These are phyloP conservation scores for Boleophthalmus pectinirostris DNA, from an alignment of 2,113 vertebrate species.

Conservation along the genomic window DNA sequence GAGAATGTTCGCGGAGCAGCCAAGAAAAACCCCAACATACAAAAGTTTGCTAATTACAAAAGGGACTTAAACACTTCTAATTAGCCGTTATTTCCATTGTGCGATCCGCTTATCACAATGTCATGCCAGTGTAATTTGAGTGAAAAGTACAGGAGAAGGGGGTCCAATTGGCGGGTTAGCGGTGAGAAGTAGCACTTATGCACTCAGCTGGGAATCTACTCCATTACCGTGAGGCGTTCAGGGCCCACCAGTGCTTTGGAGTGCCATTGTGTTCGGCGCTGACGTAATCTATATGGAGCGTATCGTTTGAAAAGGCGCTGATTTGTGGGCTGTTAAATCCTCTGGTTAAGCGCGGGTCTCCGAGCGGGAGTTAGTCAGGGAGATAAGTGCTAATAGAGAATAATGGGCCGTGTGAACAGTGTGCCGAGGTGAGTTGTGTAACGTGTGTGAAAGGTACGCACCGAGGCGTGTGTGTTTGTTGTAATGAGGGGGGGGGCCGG, in stretches of 20 bases:
- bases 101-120: conserved; percentile 62
- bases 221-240: conserved; percentile 39
- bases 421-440: neutral
- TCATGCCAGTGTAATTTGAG: conserved; percentile 64
- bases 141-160: conserved; percentile 43
- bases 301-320: conserved; percentile 24
- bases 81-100: conserved; percentile 65
- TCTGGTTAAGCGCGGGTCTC: conserved; percentile 21
- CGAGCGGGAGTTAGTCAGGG: conserved; percentile 4
- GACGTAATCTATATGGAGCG: conserved; percentile 36
- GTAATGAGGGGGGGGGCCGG: neutral
- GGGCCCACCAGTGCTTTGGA: conserved; percentile 27
- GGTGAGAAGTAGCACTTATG: conserved; percentile 58
- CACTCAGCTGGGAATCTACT: conserved; percentile 62
- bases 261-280: conserved; percentile 21
- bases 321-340: conserved; percentile 18
- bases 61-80: conserved; percentile 71
- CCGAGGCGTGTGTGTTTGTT: neutral
- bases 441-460: neutral
- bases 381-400: neutral
- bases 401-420: neutral
- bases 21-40: conserved; percentile 50
- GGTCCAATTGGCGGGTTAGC: conserved; percentile 38
- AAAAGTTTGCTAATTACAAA: conserved; percentile 68
- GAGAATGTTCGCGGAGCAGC: conserved; percentile 33